Base-by-base conservation (phyloP, 2,888 invertebrate genomes). In the Lasioglossum lativentre region DNA sequence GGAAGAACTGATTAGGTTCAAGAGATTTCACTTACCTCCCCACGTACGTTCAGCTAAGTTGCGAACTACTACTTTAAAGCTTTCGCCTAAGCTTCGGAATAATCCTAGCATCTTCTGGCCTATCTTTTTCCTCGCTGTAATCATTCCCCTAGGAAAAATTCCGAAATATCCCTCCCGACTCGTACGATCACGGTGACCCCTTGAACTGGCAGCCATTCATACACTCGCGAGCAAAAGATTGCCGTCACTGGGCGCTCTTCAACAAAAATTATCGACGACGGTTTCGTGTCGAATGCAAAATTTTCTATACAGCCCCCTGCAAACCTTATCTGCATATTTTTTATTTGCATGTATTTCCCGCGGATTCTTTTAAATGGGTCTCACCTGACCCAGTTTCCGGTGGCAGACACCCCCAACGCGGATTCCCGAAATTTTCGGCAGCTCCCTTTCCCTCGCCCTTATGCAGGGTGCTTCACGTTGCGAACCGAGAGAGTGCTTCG, bases 381-480 rank as follows among this genome's bases (percentile, higher is more conserved):
- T 19, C 2, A 16, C 0, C 30, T 19, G 63, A 34, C 63, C 63
- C 30, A 63, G 19, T 63, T 63, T 63, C 30, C 56, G 4, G 12
- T 6, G 19, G 63, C 30, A 19, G 70, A 14, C n/a, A 40, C 40
- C 23, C 34, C 38, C 2, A 38, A 12, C 40, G 14, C 0, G 38
- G n/a, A 40, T 70, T 40, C 70, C 12, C 14, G 70, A 70, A 42
- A 40, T 40, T 70, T 70, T 70, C 40, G 70, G n/a, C 70, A 40
- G 70, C 40, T n/a, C 38, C 70, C 40, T n/a, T 70, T 40, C 23
- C 23, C 40, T 40, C n/a, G 40, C 19, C n/a, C n/a, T 19, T 34
- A 16, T 10, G 23, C 23, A 40, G 40, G 40, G n/a, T 70, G 70
- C 40, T 70, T 70, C 40, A 12, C 23, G 40, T 40, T 4, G n/a